Conservation (phyloP, 2,113 vertebrate genomes). For the Corythornis cristatus region DNA sequence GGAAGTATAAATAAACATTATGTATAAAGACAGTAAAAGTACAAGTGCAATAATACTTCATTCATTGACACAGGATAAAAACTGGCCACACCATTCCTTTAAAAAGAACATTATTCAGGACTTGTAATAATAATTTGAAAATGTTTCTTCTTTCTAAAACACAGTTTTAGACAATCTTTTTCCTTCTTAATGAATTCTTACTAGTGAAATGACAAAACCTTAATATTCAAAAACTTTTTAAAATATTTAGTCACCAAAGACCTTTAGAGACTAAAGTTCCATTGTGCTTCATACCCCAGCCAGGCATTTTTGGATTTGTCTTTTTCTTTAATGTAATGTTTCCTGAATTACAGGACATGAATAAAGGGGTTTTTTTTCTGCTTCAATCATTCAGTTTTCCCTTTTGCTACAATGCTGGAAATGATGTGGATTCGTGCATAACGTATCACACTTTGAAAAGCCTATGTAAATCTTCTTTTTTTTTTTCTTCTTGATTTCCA, state of each 20-base stretch:
- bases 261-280: background rate
- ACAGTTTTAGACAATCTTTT: background rate
- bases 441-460: background rate
- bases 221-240: background rate
- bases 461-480: background rate
- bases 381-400: background rate
- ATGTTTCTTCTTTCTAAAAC: background rate
- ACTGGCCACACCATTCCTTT: background rate
- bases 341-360: background rate
- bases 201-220: background rate
- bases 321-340: background rate
- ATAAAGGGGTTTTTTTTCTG: background rate
- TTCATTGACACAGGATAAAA: background rate
- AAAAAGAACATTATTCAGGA: background rate
- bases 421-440: background rate
- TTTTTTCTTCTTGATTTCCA: background rate
- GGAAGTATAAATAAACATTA: background rate
- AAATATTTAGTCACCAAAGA: background rate
- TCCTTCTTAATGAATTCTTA: background rate
- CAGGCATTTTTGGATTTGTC: background rate
- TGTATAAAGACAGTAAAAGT: background rate
- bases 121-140: background rate
- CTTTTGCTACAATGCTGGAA: background rate
- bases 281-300: background rate
- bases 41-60: background rate